Conservation (phyloP, 2,888 invertebrate species). For the Linyphia triangularis region DNA sequence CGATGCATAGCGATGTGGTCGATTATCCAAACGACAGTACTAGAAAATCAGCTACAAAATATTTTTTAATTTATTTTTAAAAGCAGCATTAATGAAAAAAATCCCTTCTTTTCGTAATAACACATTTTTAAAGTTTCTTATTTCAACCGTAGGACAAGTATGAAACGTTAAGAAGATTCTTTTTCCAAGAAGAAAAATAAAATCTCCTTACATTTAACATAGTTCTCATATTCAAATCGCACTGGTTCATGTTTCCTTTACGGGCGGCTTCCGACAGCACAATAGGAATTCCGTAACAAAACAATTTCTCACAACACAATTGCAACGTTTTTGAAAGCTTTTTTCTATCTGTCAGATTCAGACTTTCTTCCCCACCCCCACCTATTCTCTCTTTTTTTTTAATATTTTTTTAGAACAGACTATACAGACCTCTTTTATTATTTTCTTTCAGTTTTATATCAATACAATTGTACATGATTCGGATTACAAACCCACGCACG, state of each 20-base stretch:
- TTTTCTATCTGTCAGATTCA: neutral
- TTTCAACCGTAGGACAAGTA: neutral
- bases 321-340: neutral
- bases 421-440: neutral
- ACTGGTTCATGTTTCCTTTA: neutral
- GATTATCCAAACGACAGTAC: too few relatives aligned
- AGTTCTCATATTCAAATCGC: neutral
- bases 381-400: neutral
- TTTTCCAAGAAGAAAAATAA: neutral
- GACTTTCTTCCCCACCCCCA: neutral
- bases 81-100: too few relatives aligned
- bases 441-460: neutral
- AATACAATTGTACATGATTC: conserved; percentile 7
- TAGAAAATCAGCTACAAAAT: too few relatives aligned
- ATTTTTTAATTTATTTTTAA: too few relatives aligned
- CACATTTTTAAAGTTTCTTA: neutral
- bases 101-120: too few relatives aligned
- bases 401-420: neutral
- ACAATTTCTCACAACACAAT: neutral
- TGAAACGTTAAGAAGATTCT: neutral
- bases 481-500: neutral
- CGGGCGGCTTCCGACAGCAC: neutral
- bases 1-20: too few relatives aligned
- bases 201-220: neutral
- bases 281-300: neutral